Evolutionary conservation across 2,888 invertebrate species (phyloP), one percentile per base, ranked within the genome.

Genomic region (Drosophila histrio): DNA sequence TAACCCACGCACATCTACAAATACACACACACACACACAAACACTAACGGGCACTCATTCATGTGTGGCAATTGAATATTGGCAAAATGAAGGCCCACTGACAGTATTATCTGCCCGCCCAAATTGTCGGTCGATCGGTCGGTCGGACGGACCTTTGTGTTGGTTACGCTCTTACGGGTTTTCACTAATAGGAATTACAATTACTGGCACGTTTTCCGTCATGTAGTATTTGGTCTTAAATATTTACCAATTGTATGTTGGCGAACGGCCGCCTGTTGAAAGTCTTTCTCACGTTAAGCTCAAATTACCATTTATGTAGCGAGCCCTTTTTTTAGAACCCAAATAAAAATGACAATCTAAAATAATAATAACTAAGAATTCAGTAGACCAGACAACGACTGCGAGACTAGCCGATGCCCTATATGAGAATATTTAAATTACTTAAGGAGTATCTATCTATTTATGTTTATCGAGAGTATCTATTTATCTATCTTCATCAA

Each of bases 21-120:
- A 47, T 60, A 13, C 19, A 38, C 36, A 56, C 39, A 63, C 47
- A 56, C 41, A 28, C 13, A 21, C 19, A 22, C 19, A 52, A 24
- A 17, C 22, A 41, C 26, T 38, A n/a, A n/a, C n/a, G 21, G 17
- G 13, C 19, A 28, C 19, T 41, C 15, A 54, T 15, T 54, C 54
- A 46, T 56, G 46, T 70, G 43, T 50, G 32, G 32, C 43, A 52
- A 52, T 64, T 64, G 50, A 52, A 64, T 59, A 59, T 59, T 64
- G 58, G 58, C 57, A 22, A 58, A 49, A 34, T 41, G 39, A 56
- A 30, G 32, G 43, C 28, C 26, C 28, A 28, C 36, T 36, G 36
- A 52, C 52, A 50, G n/a, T 17, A 38, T 8, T 19, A 19, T 49
- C 38, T 13, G n/a, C 28, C 4, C 36, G 7, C 24, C 8, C 24